A percentile compares a stretch with the other conserved stretches of the same genome.
phyloP scores from a whole-genome alignment of 2,113 vertebrate genomes.

The Forbesichthys agassizii region DNA sequence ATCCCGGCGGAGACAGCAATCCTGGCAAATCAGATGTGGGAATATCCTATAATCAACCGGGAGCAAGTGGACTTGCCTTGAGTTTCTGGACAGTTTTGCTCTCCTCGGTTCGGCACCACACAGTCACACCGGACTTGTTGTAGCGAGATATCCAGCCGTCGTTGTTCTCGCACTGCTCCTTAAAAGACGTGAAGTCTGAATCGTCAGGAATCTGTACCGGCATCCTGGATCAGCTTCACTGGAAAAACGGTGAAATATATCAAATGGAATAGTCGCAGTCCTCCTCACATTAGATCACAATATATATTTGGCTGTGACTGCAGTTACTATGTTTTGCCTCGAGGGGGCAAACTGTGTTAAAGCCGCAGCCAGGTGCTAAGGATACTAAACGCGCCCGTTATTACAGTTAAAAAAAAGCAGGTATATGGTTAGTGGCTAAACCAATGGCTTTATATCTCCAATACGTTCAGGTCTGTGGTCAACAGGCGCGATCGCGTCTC shows the following conservation, averaged over 20 bases:
- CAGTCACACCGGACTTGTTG: conserved; percentile 81
- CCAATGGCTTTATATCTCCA: too few species aligned
- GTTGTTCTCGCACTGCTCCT: conserved; percentile 77
- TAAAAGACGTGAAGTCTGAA: conserved; percentile 84
- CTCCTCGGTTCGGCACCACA: conserved; percentile 81
- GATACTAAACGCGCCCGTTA: too few species aligned
- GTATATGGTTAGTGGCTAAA: too few species aligned
- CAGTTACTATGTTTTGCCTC: background rate
- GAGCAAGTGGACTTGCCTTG: conserved; percentile 76
- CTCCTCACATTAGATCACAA: conserved; percentile 1
- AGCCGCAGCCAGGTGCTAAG: too few species aligned
- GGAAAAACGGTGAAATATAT: conserved; percentile 1
- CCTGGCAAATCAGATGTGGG: background rate
- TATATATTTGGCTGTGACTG: background rate
- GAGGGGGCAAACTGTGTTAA: too few species aligned
- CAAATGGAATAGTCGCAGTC: background rate
- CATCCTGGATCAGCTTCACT: conserved; percentile 56
- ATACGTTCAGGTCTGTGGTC: background rate
- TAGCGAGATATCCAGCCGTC: conserved; percentile 85
- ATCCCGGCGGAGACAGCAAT: background rate
- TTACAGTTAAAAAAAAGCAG: too few species aligned
- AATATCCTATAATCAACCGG: too few species aligned
- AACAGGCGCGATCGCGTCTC: conserved; percentile 47
- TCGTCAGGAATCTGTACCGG: conserved; percentile 85
- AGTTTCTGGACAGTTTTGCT: conserved; percentile 82